These are phyloP conservation scores for Corydoras sp. DNA, from an alignment of 2,113 vertebrate species.

Conservation along the genomic window DNA sequence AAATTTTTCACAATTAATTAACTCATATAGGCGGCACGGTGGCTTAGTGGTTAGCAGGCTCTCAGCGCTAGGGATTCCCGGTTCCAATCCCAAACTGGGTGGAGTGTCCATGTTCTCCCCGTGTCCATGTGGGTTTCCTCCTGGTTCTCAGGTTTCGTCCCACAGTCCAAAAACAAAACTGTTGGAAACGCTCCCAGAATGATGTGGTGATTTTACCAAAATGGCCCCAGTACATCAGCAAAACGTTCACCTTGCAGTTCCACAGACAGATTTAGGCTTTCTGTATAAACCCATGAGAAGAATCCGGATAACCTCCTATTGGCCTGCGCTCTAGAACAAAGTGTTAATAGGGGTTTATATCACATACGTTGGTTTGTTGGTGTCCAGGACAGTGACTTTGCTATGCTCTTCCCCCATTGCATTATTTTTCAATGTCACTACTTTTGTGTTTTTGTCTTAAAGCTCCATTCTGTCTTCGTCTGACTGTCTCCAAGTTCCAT, in stretches of 20 bases:
- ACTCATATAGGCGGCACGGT: too few species aligned
- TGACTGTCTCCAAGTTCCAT: constrained; percentile 5
- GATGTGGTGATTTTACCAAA: constrained; percentile 4
- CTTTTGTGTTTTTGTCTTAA: constrained; percentile 13
- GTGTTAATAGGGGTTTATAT: constrained; percentile 27
- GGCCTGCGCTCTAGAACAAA: constrained; percentile 42
- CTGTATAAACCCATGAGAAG: constrained; percentile 3
- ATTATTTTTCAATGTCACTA: constrained; percentile 11
- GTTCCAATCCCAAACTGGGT: too few species aligned
- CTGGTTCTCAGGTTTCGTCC: too few species aligned
- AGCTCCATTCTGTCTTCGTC: constrained; percentile 6
- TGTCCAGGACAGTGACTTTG: constrained; percentile 34
- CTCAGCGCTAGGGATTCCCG: too few species aligned
- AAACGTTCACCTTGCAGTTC: constrained; percentile 10
- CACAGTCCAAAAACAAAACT: too few species aligned
- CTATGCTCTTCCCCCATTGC: constrained; percentile 8
- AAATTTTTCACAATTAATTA: too few species aligned
- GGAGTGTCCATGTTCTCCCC: too few species aligned
- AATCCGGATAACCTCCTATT: constrained; percentile 31
- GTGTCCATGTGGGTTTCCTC: too few species aligned
- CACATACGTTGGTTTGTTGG: not conserved
- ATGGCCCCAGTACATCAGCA: constrained; percentile 25
- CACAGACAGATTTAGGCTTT: constrained; percentile 26
- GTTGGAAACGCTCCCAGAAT: constrained; percentile 23
- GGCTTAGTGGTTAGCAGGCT: too few species aligned